A percentile compares a stretch with the other conserved stretches of the same genome.
Evolutionary conservation across 2,113 vertebrate genomes (phyloP).

Genomic region (Saccopteryx bilineata): DNA sequence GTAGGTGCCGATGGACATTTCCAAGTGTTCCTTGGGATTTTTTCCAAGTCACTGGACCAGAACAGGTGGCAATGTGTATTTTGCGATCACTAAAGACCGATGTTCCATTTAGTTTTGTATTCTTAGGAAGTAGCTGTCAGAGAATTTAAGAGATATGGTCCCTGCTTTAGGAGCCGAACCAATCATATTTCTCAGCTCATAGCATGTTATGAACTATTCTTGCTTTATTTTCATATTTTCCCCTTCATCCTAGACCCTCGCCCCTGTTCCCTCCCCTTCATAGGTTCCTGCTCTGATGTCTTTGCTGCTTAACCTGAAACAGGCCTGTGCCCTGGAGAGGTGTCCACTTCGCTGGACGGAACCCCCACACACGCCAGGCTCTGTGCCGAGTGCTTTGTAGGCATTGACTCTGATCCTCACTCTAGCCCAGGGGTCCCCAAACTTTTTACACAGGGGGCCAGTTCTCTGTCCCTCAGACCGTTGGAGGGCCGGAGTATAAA

Average conservation of each 20-base stretch:
- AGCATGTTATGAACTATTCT: neutral
- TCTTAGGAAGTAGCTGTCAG: neutral
- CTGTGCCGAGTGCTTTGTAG: neutral
- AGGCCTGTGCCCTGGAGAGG: rapidly evolving
- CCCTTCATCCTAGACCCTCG: neutral
- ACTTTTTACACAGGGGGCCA: no score
- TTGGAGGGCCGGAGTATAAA: no score
- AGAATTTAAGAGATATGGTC: neutral
- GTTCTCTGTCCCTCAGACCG: no score
- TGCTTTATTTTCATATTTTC: neutral
- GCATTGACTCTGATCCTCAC: neutral
- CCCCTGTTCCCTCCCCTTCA: neutral
- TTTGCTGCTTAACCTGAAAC: neutral
- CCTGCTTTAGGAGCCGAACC: neutral
- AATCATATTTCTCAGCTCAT: neutral
- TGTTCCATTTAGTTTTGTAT: neutral
- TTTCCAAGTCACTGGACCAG: neutral
- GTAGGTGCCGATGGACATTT: neutral
- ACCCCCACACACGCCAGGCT: neutral
- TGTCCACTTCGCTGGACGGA: neutral
- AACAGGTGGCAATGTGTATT: neutral
- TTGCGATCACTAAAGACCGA: neutral
- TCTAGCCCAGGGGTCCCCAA: no score
- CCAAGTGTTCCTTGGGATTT: neutral
- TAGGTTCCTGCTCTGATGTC: neutral